Base-by-base conservation (phyloP, 2,797 vertebrate species). In the Spinibarbus caldwelli region DNA sequence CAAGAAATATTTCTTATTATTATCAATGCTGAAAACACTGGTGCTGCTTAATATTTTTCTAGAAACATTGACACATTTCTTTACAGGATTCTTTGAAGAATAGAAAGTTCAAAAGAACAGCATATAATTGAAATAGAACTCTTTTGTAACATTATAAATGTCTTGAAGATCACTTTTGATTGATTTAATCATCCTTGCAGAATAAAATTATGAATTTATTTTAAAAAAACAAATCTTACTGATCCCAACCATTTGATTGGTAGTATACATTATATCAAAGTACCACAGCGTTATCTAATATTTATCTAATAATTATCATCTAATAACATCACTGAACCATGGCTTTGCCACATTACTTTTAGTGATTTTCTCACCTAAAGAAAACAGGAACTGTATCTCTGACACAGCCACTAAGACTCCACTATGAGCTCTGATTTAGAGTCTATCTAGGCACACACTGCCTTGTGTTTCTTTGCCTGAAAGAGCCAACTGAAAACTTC, bases 381-480 rank as follows among this genome's bases (percentile, higher is more conserved):
- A 77, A 77, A 84, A 78, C 19, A 47, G 66, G 15, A 41, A 41
- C 31, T 62, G 26, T 57, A 12, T 68, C n/a, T 34, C 23, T 57
- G 62, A 68, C 34, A 68, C n/a, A 68, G 26, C 57, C 52, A 52
- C 4, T 41, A 76, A 76, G 71, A 83, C 49, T 84, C 64, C 49
- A 12, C n/a, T 31, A 15, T 29, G 29, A 83, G 34, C 64, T 23
- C 29, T n/a, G 21, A n/a, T 19, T 71, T 49, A 59, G 21, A 78
- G 66, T 85, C 64, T 85, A 59, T 62, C 41, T 64, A 57, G 29
- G 49, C 77, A 85, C 49, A 71, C 52, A 85, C 75, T 7, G 34
- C 68, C 83, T n/a, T 78, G 76, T 78, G 64, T 79, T 71, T 85
- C 76, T 41, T 59, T 52, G n/a, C 52, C 41, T 86, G 86, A 89